Evolutionary conservation across 2,113 vertebrate genomes (phyloP).

Genomic region (Prionailurus viverrinus): DNA sequence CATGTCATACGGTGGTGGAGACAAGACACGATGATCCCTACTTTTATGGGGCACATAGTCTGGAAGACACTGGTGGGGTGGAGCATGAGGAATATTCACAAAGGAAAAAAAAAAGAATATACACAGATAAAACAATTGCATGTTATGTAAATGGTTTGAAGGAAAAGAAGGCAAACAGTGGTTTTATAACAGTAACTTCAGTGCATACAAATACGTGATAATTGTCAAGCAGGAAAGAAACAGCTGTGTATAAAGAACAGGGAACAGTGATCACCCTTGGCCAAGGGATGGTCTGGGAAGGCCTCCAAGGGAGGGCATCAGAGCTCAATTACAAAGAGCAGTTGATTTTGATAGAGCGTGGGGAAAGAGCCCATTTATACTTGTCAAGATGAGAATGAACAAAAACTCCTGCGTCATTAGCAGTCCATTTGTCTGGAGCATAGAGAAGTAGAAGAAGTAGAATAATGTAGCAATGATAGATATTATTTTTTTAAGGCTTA

Average conservation of each 20-base stretch:
- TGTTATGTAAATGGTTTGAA: not conserved
- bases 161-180: not conserved
- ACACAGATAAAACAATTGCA: not conserved
- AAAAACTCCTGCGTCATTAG: not conserved
- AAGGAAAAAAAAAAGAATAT: not conserved
- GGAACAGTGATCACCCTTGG: not conserved
- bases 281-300: not conserved
- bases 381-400: not conserved
- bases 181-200: not conserved
- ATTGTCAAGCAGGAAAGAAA: not conserved
- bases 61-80: not conserved
- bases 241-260: not conserved
- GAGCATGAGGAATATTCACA: not conserved
- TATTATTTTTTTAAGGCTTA: not conserved
- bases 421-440: not conserved
- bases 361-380: not conserved
- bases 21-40: not conserved
- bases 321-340: not conserved
- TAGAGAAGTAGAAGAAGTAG: not conserved
- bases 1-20: not conserved
- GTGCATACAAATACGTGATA: not conserved
- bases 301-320: not conserved
- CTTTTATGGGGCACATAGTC: not conserved
- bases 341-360: not conserved
- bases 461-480: not conserved